Base-by-base conservation (phyloP, 2,888 invertebrate genomes). In the Villa cingulata region DNA sequence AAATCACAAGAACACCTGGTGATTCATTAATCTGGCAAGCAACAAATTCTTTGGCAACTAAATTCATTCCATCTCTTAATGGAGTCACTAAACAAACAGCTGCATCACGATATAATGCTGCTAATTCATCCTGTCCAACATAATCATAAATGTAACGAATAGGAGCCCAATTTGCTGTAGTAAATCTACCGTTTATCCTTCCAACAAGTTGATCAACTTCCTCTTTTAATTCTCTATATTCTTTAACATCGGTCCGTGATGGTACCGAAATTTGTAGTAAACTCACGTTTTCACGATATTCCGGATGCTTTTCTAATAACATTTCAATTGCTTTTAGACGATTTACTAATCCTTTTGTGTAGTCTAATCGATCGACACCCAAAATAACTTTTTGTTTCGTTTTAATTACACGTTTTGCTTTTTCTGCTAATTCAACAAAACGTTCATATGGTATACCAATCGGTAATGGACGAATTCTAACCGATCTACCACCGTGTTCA, bases 141-240 rank as follows among this genome's bases (percentile, higher is more conserved):
- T 86, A 88, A 12, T 89, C 90, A 62, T 86, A 90, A 56, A 90
- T 90, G 56, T 90, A 90, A 18, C 70, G 64, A 38, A 91, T 90
- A 0, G 91, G 91, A 1, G 90, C 88, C 91, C 91, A 91, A 64
- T 87, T 88, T 0, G 89, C 86, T 0, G 89, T 90, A 1, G 89
- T 87, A 59, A 90, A 90, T 48, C 83, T 78, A 16, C 90, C 90
- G 62, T 91, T 91, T 50, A 91, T 90, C 49, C 84, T 63, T 2
- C 70, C 90, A 41, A 91, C 88, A 44, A 90, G 64, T 61, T 90
- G 89, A 66, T 91, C 90, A 74, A 91, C 86, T 64, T 89, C 88
- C 58, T 90, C 85, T 60, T 91, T 91, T 48, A 91, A 70, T 54
- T 90, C 89, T 57, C 87, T 85, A 58, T 91, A 91, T 62, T 90